Evolutionary conservation across 2,888 invertebrate genomes (phyloP).

Genomic region (Theodoxus fluviatilis): DNA sequence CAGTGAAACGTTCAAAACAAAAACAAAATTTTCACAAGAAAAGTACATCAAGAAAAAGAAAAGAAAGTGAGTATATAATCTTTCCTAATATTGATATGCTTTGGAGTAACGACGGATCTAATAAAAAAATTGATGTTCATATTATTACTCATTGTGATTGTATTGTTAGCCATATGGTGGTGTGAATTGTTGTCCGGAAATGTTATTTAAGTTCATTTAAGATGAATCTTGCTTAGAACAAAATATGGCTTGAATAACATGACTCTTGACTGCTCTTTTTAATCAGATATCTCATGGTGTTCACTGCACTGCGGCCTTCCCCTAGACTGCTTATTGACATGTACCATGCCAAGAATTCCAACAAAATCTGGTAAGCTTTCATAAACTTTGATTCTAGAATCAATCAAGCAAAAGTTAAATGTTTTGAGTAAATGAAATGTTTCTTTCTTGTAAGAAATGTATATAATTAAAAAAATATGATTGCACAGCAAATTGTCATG

Average conservation of each 20-base stretch:
- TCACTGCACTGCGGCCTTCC: slow-evolving; percentile 76
- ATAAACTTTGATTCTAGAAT: neutral
- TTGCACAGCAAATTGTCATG: too few relatives aligned
- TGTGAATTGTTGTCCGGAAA: neutral
- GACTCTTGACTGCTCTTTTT: slow-evolving; percentile 4
- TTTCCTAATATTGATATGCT: neutral
- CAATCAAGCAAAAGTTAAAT: neutral
- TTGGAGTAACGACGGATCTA: too few relatives aligned
- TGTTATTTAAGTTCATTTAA: neutral
- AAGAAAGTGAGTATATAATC: slow-evolving; percentile 78
- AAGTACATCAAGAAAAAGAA: slow-evolving; percentile 94
- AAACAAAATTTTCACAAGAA: slow-evolving; percentile 86
- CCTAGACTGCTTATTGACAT: slow-evolving; percentile 84
- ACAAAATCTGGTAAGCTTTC: slow-evolving; percentile 65
- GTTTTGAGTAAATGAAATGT: neutral
- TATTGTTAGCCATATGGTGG: neutral
- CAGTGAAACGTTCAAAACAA: slow-evolving; percentile 85
- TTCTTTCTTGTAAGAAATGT: neutral
- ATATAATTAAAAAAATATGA: neutral
- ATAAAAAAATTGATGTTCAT: too few relatives aligned
- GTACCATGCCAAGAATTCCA: slow-evolving; percentile 80
- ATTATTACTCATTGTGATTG: neutral
- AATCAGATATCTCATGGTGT: slow-evolving; percentile 55
- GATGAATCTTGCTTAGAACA: neutral
- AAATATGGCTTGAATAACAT: neutral